Evolutionary conservation across 1,140 invertebrate species (phyloP), one percentile per base, ranked within the genome.

Genomic region (Calosoma granatense): DNA sequence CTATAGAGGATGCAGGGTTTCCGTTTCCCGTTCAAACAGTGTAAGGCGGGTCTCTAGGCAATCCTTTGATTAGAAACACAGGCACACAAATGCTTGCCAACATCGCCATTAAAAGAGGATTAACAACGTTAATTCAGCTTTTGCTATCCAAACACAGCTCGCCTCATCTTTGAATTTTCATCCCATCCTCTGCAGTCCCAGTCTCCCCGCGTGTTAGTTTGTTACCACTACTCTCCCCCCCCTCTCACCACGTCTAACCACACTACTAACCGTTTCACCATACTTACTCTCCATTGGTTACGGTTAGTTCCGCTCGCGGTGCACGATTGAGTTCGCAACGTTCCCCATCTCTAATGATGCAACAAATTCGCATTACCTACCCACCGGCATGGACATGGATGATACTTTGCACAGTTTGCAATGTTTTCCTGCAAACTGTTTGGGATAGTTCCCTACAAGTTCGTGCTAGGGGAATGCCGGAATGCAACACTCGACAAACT

Each of bases 11-110:
- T n/a, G n/a, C 26, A 36, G 26, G n/a, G n/a, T n/a, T n/a, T n/a
- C n/a, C n/a, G 26, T 30, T 30, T 14, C 26, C 14, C 6, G 26
- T 30, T 30, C 26, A 30, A 30, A 30, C 26, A 30, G 6, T 14
- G 26, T 14, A 14, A 4, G 14, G 26, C 58, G 56, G 51, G 51
- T 59, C 56, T 55, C 59, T 55, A 52, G 47, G 51, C 59, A 59
- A 61, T 63, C 61, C 57, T 54, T 59, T 63, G 61, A 63, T 63
- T 63, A 63, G 61, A 57, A 61, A 61, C 56, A 59, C 59, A 47
- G 41, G 41, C 41, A 47, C 41, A 47, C 41, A 47, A 47, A 47
- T 47, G 41, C 41, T 47, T 47, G 55, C 59, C 61, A 58, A 55
- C 54, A 54, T 52, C 26, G 55, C 61, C 61, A 63, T 63, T 63